Percentiles rank a stretch among this genome's conserved stretches.
Conservation (phyloP, 2,113 vertebrate species). For the Callocephalon fimbriatum region DNA sequence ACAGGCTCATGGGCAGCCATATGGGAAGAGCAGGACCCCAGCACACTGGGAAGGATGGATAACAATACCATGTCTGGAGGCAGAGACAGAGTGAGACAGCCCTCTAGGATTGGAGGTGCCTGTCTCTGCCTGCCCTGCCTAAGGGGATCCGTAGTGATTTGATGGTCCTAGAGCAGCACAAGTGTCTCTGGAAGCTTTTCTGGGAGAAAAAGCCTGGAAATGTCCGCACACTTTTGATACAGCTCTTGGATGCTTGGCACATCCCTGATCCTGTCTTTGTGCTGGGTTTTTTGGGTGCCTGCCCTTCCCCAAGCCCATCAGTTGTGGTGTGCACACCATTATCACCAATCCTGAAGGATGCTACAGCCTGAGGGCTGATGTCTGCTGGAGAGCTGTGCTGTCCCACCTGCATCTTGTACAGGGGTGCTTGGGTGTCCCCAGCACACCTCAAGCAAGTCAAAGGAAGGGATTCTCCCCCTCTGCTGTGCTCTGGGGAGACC, state of each 20-base stretch:
- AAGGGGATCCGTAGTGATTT: fast-evolving
- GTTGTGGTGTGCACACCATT: fast-evolving
- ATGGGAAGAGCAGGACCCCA: background rate
- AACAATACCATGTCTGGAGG: fast-evolving
- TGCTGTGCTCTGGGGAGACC: background rate
- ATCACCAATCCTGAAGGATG: fast-evolving
- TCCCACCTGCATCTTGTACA: background rate
- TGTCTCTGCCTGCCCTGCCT: background rate
- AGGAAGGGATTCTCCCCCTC: background rate
- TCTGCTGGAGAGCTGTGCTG: background rate
- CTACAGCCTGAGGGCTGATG: background rate
- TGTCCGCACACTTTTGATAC: fast-evolving
- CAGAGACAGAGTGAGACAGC: background rate
- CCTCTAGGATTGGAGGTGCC: fast-evolving
- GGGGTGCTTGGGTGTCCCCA: background rate
- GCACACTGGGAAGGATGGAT: background rate
- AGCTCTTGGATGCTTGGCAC: background rate
- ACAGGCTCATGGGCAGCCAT: background rate
- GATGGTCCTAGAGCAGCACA: background rate
- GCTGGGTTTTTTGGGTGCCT: background rate
- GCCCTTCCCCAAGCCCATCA: background rate
- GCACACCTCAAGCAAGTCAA: fast-evolving
- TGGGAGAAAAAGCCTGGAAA: background rate
- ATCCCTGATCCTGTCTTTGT: fast-evolving
- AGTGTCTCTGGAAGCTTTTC: background rate